Conservation (phyloP, 2,113 vertebrate species). For the Dasypus novemcinctus region DNA sequence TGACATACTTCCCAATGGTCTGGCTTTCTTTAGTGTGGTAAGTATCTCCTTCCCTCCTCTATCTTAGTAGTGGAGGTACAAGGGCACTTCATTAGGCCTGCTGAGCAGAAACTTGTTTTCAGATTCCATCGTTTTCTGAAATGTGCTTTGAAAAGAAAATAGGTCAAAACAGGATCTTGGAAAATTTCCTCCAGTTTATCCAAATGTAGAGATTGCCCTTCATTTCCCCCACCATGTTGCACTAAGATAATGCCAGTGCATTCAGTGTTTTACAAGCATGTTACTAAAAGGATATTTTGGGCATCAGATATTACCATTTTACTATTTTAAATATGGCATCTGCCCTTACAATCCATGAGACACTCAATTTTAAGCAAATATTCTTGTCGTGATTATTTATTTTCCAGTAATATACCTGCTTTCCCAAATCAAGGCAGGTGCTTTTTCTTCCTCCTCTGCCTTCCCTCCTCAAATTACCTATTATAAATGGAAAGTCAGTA, state of each 20-base stretch:
- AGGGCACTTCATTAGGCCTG: not conserved
- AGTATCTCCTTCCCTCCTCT: conserved; percentile 64
- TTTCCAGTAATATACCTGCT: conserved; percentile 5
- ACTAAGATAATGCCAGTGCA: not conserved
- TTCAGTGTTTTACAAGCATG: not conserved
- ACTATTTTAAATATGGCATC: not conserved
- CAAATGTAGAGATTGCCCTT: not conserved
- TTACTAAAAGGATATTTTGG: not conserved
- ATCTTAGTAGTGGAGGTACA: not conserved
- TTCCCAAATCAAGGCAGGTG: not conserved
- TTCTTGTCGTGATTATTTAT: not conserved
- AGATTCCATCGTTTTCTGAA: not conserved
- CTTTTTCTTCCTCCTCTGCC: not conserved
- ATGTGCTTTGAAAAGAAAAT: not conserved
- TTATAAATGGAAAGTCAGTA: not conserved
- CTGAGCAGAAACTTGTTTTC: not conserved
- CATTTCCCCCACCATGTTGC: not conserved
- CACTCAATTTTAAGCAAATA: not conserved
- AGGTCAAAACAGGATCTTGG: not conserved
- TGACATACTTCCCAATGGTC: conserved; percentile 85
- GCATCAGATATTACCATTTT: not conserved
- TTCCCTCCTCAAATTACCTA: not conserved
- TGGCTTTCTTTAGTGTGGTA: conserved; percentile 87
- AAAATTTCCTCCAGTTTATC: not conserved
- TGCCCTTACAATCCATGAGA: not conserved